Evolutionary conservation across 2,797 vertebrate genomes (phyloP), one percentile per base, ranked within the genome.

Genomic region (Chaenodraco wilsoni): DNA sequence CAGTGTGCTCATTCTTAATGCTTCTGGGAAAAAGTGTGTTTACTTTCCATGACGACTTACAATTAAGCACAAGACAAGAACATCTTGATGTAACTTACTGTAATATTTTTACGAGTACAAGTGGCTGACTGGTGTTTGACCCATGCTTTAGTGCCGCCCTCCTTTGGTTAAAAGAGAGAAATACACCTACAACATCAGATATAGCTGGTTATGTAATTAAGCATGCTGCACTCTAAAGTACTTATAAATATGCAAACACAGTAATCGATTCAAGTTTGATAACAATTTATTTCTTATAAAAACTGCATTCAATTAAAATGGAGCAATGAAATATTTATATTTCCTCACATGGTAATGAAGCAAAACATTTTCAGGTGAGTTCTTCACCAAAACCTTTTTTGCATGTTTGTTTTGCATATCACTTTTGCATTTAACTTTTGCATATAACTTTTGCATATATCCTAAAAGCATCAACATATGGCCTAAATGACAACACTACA

Each of bases 201-300:
- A 59, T 49, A 8, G 0, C 31, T 69, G 8, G 33, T 37, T 37
- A 63, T 50, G 33, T 23, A 14, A 54, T 6, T 15, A 7, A 33
- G 3, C 15, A 51, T 23, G 31, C 2, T 21, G n/a, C 49, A 33
- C 17, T 52, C 13, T 49, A 16, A 5, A 21, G 23, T 2, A 6
- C 37, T 19, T 45, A 43, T 6, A 65, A 79, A 78, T 59, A 52
- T 46, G 17, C 55, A 37, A 37, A 84, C 46, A 76, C 72, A 67
- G 21, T 9, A 65, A 58, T 78, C 51, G 52, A 23, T 74, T 48
- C 65, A 81, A 81, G 80, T 82, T 88, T 87, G 87, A 83, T 89
- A 86, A 88, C 83, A 88, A 92, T 92, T 89, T 87, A 88, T 90
- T 92, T 89, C 62, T 88, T 91, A 89, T 52, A 91, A 91, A 27